Evolutionary conservation across 37 sponge, comb jelly and placozoan species (phyloP).

Genomic region (Axinella damicornis): DNA sequence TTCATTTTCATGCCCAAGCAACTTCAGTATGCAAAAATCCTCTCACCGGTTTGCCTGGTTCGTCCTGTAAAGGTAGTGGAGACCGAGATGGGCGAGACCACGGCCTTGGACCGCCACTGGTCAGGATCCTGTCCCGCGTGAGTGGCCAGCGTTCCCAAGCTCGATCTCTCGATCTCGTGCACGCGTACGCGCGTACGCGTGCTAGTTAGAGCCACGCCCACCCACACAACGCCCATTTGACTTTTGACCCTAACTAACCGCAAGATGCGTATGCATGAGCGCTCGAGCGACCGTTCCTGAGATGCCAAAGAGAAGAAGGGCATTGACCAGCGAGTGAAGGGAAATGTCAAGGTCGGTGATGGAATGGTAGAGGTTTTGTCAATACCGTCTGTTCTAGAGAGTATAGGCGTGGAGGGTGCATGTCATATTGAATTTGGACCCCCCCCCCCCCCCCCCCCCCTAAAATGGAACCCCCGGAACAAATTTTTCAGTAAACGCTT

Average conservation of each 20-base stretch:
- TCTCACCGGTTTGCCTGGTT: conserved; percentile 77
- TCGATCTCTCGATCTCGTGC: neutral
- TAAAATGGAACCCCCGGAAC: no score
- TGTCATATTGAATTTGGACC: no score
- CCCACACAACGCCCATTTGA: neutral
- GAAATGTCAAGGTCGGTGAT: conserved; percentile 57
- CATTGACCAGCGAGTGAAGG: conserved; percentile 69
- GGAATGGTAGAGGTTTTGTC: no score
- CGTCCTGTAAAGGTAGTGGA: conserved; percentile 94
- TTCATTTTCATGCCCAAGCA: no score
- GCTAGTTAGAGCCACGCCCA: neutral
- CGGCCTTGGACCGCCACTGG: conserved; percentile 85
- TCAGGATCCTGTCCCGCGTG: conserved; percentile 96
- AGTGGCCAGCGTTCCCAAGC: conserved; percentile 88
- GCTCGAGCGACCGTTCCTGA: neutral
- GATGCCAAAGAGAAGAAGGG: conserved; percentile 80
- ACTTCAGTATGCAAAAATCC: no score
- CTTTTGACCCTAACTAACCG: neutral
- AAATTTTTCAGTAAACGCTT: no score
- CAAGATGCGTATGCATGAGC: neutral
- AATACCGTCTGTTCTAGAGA: no score
- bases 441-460: no score
- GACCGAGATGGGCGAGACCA: conserved; percentile 87
- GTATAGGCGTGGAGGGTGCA: no score
- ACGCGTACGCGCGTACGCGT: no score